Conservation (phyloP, 2,113 vertebrate species). For the Ochotona princeps region DNA sequence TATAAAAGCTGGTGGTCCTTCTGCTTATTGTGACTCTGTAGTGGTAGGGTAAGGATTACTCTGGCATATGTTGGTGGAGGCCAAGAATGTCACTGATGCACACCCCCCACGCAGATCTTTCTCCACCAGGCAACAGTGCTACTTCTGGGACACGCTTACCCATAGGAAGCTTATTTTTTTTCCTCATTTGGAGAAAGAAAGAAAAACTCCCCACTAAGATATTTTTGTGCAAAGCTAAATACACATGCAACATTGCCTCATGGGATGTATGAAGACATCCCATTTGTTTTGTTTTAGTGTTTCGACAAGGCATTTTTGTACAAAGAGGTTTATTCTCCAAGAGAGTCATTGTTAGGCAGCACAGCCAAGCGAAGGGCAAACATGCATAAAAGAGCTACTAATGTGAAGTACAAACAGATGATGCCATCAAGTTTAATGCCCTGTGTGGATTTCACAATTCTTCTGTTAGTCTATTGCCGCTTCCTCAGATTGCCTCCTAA, state of each 20-base stretch:
- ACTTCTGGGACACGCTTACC: not conserved
- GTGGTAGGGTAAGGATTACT: not conserved
- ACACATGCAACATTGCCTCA: not conserved
- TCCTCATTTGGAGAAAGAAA: not conserved
- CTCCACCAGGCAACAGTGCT: not conserved
- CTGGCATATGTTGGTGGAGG: not conserved
- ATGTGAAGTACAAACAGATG: not conserved
- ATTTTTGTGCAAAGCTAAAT: not conserved
- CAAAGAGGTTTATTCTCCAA: not conserved
- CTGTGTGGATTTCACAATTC: conserved; percentile 8
- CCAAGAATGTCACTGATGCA: not conserved
- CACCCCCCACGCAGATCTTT: not conserved
- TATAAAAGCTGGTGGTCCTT: not conserved
- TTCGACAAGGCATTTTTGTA: not conserved
- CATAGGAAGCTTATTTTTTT: not conserved
- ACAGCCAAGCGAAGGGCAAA: not conserved
- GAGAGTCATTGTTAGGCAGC: not conserved
- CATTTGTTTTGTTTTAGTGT: not conserved
- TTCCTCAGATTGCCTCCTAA: conserved; percentile 14
- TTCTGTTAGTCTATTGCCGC: conserved; percentile 33
- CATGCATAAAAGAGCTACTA: conserved; percentile 10
- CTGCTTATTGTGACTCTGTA: not conserved
- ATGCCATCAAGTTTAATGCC: not conserved
- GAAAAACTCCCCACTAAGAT: not conserved
- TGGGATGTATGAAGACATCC: not conserved